phyloP scores from a whole-genome alignment of 2,888 invertebrate species.

The Perdita meconis region DNA sequence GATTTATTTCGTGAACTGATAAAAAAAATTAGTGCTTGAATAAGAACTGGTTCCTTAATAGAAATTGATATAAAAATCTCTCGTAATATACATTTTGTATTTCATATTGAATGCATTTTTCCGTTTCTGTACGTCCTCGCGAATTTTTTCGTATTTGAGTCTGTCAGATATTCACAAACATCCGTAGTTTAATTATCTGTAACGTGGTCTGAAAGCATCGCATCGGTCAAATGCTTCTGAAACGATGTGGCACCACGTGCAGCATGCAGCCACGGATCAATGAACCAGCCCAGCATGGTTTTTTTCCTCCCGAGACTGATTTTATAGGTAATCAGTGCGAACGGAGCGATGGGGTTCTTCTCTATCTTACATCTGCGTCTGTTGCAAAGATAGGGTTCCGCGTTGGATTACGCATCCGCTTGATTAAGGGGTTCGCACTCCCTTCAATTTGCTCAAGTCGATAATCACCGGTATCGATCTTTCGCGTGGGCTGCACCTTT shows the following conservation, averaged over 20 bases:
- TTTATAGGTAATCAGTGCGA: conserved; percentile 41
- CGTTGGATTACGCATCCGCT: conserved; percentile 51
- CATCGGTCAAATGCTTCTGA: neutral
- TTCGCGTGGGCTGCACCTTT: conserved; percentile 45
- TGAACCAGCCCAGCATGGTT: conserved; percentile 17
- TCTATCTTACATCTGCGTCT: conserved; percentile 27
- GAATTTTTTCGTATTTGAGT: too few species aligned
- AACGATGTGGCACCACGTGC: neutral
- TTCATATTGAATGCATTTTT: too few species aligned
- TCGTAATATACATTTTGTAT: too few species aligned
- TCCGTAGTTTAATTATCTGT: too few species aligned
- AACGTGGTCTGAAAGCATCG: too few species aligned
- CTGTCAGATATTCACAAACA: too few species aligned
- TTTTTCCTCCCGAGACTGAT: conserved; percentile 32
- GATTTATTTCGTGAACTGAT: too few species aligned
- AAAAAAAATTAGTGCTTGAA: too few species aligned
- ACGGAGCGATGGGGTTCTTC: conserved; percentile 1
- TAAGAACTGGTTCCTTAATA: too few species aligned
- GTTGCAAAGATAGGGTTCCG: conserved; percentile 12
- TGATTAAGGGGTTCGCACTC: conserved; percentile 51
- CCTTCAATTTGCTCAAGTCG: conserved; percentile 58
- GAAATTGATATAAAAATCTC: too few species aligned
- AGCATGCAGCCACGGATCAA: conserved; percentile 36
- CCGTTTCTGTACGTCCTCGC: too few species aligned
- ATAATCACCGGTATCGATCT: conserved; percentile 61